Conservation (phyloP, 2,797 vertebrate species). For the Chelmon rostratus region DNA sequence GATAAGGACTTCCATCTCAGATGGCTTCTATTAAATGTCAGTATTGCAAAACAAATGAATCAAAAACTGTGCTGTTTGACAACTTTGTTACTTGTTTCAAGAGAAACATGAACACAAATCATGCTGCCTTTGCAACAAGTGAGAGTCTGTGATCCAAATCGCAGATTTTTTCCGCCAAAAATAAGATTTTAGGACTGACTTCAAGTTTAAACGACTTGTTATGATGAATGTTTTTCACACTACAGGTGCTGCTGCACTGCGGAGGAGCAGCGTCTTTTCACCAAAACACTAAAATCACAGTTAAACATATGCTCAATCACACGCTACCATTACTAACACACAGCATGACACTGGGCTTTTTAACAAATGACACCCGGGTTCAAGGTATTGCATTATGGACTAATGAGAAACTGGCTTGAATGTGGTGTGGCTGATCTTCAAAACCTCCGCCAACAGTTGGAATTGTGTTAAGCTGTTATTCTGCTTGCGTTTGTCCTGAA, state of each 20-base stretch:
- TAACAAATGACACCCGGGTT: constrained; percentile 43
- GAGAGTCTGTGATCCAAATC: neutral
- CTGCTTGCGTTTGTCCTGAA: constrained; percentile 54
- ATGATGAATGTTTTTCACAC: constrained; percentile 50
- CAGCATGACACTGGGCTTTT: constrained; percentile 68
- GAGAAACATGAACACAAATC: neutral
- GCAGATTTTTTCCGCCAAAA: constrained; percentile 31
- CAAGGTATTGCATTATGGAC: constrained; percentile 70
- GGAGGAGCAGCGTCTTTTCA: constrained; percentile 18
- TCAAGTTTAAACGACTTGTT: constrained; percentile 44
- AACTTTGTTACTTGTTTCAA: neutral
- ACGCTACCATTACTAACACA: constrained; percentile 59
- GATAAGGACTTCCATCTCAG: neutral
- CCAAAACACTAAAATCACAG: constrained; percentile 46
- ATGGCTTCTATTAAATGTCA: neutral
- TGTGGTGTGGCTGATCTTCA: constrained; percentile 48
- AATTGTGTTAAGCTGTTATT: neutral
- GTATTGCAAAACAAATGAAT: neutral
- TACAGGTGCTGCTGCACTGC: constrained; percentile 38
- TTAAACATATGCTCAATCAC: constrained; percentile 39
- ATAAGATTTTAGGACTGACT: constrained; percentile 4
- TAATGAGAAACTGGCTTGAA: constrained; percentile 62
- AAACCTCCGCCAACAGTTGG: constrained; percentile 9
- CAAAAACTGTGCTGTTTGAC: constrained; percentile 13
- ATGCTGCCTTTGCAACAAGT: constrained; percentile 4